These are phyloP conservation scores for Anguilla marmorata DNA, from an alignment of 2,797 vertebrate species.

Conservation along the genomic window DNA sequence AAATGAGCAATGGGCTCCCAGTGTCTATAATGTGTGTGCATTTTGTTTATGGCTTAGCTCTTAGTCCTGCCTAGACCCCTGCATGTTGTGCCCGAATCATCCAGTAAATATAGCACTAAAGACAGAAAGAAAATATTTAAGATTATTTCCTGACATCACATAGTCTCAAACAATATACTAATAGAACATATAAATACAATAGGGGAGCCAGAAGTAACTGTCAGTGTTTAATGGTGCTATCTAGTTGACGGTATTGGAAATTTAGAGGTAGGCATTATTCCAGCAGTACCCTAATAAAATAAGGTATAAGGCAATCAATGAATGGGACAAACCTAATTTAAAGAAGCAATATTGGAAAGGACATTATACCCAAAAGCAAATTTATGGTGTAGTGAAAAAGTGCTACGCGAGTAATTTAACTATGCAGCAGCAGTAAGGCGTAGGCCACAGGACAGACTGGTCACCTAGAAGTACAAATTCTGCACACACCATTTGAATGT, in stretches of 20 bases:
- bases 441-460: neutral
- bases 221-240: conserved; percentile 46
- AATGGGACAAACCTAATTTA: conserved; percentile 50
- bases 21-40: neutral
- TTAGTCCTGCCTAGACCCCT: neutral
- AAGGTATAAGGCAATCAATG: conserved; percentile 53
- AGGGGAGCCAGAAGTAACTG: conserved; percentile 50
- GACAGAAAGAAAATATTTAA: conserved; percentile 56
- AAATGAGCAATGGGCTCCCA: neutral
- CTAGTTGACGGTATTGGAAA: conserved; percentile 67
- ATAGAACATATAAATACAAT: conserved; percentile 59
- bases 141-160: conserved; percentile 43
- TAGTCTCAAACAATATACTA: conserved; percentile 49
- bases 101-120: conserved; percentile 45
- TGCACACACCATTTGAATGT: neutral
- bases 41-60: neutral
- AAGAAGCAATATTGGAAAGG: conserved; percentile 59
- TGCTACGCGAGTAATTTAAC: conserved; percentile 13
- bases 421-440: neutral
- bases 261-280: conserved; percentile 62
- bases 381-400: conserved; percentile 47
- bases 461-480: neutral
- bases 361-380: conserved; percentile 58
- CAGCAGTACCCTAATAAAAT: conserved; percentile 55
- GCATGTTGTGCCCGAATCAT: neutral